A percentile compares a stretch with the other conserved stretches of the same genome.
Evolutionary conservation across 2,888 invertebrate species (phyloP).

Genomic region (Theodoxus fluviatilis): DNA sequence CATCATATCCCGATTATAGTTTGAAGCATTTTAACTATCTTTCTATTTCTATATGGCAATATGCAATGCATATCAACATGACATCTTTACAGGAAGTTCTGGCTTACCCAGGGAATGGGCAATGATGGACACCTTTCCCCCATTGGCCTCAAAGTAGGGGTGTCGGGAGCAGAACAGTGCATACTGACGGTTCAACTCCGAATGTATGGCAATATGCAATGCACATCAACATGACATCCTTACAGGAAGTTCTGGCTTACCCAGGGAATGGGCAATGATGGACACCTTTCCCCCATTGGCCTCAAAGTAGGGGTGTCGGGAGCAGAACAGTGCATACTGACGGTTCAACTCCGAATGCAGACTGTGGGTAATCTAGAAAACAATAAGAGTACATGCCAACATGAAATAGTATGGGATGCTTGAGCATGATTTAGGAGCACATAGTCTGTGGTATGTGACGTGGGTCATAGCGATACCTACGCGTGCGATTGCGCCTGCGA

Average conservation of each 20-base stretch:
- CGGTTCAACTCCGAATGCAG: constrained; percentile 73
- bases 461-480: no score
- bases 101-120: constrained; percentile 74
- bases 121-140: constrained; percentile 73
- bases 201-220: no score
- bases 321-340: constrained; percentile 70
- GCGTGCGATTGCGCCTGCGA: no score
- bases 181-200: constrained; percentile 72
- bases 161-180: constrained; percentile 71
- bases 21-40: constrained; percentile 69
- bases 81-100: no score
- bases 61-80: no score
- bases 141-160: constrained; percentile 71
- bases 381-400: constrained; percentile 10
- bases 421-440: no score
- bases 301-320: constrained; percentile 74
- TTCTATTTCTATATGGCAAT: no score
- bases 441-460: no score
- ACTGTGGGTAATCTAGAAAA: constrained; percentile 70
- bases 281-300: constrained; percentile 72
- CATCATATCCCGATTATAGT: background rate
- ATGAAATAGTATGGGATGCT: background rate
- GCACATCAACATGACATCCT: no score
- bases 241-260: no score
- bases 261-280: constrained; percentile 76